Evolutionary conservation across 1,140 invertebrate species (phyloP), one percentile per base, ranked within the genome.

Genomic region (Drosophila oshimai): DNA sequence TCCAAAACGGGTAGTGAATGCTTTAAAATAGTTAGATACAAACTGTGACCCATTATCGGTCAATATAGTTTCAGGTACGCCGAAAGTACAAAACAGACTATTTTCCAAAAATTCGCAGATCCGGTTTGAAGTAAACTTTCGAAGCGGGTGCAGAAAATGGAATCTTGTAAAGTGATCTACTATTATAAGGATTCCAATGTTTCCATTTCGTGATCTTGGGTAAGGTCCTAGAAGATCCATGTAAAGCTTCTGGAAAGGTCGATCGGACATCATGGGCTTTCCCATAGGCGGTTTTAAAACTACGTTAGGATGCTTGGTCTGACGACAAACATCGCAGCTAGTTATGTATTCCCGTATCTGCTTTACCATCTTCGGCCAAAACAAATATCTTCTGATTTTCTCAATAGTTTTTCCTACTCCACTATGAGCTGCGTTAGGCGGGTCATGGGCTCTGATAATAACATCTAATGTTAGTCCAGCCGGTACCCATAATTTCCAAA

Each of bases 261-360:
- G 17, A 12, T 50, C 46, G 2, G 46, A 49, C 6, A 31, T 20
- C 46, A 49, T 49, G 9, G 46, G 46, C n/a, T 49, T 49, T n/a
- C 46, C 46, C 18, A 36, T 34, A 2, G 31, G 46, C 3, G 46
- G 46, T 24, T 20, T 31, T 20, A 50, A 33, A 3, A 61, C 36
- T n/a, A 24, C 24, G 15, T 51, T 53, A 17, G 45, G 17, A 24
- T 26, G 39, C 50, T 68, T 68, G 5, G 37, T 50, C 1, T 45
- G 12, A 3, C 29, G 47, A 46, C 64, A 60, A 33, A 60, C n/a
- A 5, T 24, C 18, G 20, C 64, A 68, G 4, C 34, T 28, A 10
- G 53, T 13, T n/a, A 51, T 31, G 9, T 33, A 54, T 1, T 26
- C 17, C 9, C 28, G 33, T 10, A 62, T 49, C 13, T 62, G 22